A percentile compares a stretch with the other conserved stretches of the same genome.
Conservation (phyloP, 1,140 invertebrate genomes). For the Stratiolaelaps scimitus region DNA sequence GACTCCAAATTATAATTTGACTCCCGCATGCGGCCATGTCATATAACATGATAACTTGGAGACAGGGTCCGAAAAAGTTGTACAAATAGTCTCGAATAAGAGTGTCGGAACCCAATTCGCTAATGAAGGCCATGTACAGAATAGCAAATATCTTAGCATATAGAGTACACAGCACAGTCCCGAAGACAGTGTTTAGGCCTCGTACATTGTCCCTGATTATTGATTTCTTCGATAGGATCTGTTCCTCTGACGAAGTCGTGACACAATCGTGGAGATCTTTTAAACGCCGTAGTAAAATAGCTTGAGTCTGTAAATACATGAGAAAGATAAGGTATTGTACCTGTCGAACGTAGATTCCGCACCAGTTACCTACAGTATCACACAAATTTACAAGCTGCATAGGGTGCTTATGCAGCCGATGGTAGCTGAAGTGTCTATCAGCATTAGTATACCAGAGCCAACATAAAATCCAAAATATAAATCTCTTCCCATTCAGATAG, state of each 20-base stretch:
- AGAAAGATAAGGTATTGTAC: background rate
- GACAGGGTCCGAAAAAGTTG: background rate
- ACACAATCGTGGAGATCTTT: too few species aligned
- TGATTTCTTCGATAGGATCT: too few species aligned
- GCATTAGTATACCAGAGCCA: background rate
- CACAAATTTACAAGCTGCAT: too few species aligned
- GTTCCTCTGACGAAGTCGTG: too few species aligned
- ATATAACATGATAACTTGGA: conserved; percentile 1
- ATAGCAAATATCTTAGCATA: background rate
- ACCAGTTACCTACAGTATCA: too few species aligned
- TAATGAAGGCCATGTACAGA: too few species aligned
- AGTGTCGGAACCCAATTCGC: too few species aligned
- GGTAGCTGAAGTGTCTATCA: background rate
- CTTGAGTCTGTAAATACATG: background rate
- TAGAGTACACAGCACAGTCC: too few species aligned
- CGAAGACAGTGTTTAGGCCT: too few species aligned
- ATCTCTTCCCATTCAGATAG: background rate
- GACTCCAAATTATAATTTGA: background rate
- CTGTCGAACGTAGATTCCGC: background rate
- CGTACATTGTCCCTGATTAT: too few species aligned
- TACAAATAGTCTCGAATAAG: too few species aligned
- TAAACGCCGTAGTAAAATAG: background rate
- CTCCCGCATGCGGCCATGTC: background rate
- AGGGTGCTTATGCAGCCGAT: too few species aligned
- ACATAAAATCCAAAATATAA: background rate